Evolutionary conservation across 2,888 invertebrate species (phyloP).

Genomic region (Coelogynopora nodosa): DNA sequence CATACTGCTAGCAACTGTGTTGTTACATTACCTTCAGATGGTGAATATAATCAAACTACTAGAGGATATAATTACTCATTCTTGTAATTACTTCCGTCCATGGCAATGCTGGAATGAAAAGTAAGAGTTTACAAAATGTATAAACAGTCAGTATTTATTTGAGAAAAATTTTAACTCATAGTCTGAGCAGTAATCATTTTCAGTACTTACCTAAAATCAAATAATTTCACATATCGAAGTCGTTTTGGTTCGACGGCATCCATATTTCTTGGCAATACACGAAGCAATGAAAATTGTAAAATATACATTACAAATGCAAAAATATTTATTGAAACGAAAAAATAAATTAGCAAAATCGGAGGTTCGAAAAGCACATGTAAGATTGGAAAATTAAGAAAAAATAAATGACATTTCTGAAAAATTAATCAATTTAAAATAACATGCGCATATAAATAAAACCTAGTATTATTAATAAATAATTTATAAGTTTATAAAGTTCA

Average conservation of each 20-base stretch:
- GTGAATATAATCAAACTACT: background rate
- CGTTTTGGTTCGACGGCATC: background rate
- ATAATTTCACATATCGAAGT: background rate
- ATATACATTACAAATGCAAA: too few species aligned
- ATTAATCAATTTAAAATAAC: too few species aligned
- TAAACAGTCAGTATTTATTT: background rate
- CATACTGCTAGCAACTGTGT: background rate
- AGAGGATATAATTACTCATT: background rate
- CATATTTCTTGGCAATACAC: background rate
- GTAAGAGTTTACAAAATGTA: background rate
- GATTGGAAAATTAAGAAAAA: too few species aligned
- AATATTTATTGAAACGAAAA: too few species aligned
- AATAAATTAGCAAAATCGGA: too few species aligned
- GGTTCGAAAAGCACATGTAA: too few species aligned
- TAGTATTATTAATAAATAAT: too few species aligned
- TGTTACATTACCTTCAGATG: background rate
- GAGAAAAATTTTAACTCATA: background rate
- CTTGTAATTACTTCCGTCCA: background rate
- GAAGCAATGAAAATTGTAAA: too few species aligned
- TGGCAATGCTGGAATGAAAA: background rate
- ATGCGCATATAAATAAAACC: too few species aligned
- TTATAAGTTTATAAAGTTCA: too few species aligned
- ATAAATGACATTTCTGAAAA: too few species aligned
- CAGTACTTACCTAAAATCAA: background rate
- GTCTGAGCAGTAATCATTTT: background rate